Percentiles rank a stretch among this genome's conserved stretches.
Conservation (phyloP, 2,888 invertebrate species). For the Drosophila infuscata region DNA sequence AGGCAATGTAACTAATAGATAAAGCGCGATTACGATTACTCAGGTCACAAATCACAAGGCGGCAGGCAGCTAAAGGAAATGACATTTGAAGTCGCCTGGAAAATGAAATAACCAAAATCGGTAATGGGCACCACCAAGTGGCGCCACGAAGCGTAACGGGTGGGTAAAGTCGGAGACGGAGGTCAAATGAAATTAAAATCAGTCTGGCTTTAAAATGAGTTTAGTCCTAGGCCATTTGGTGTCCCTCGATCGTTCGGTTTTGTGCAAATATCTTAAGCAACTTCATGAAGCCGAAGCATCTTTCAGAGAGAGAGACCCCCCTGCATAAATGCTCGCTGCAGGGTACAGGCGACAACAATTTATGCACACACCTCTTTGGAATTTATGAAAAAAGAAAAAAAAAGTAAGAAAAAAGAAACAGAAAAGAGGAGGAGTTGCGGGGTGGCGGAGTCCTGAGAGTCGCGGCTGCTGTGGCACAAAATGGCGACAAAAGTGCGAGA, state of each 20-base stretch:
- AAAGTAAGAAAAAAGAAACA: constrained; percentile 16
- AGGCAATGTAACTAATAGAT: constrained; percentile 71
- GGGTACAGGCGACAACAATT: constrained; percentile 60
- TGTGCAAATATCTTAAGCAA: constrained; percentile 37
- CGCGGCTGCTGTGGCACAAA: constrained; percentile 47
- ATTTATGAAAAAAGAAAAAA: constrained; percentile 47
- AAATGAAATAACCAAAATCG: constrained; percentile 72
- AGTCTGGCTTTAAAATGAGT: constrained; percentile 72
- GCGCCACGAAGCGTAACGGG: constrained; percentile 1
- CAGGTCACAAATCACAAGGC: constrained; percentile 67
- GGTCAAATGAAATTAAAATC: constrained; percentile 73
- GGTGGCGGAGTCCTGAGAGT: constrained; percentile 22
- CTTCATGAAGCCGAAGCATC: constrained; percentile 27
- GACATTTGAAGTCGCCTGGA: constrained; percentile 71
- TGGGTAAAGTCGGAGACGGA: not conserved
- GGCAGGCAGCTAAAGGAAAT: constrained; percentile 57
- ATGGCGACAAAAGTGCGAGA: constrained; percentile 66
- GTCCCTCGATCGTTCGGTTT: constrained; percentile 10
- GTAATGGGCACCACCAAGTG: constrained; percentile 48
- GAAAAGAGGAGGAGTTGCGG: not conserved
- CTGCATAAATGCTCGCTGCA: constrained; percentile 67
- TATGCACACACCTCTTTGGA: constrained; percentile 73
- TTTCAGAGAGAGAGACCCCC: constrained; percentile 8
- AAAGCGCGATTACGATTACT: constrained; percentile 70
- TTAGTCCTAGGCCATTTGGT: constrained; percentile 38